Conservation (phyloP, 2,113 vertebrate species). For the Periophthalmodon schlosseri region DNA sequence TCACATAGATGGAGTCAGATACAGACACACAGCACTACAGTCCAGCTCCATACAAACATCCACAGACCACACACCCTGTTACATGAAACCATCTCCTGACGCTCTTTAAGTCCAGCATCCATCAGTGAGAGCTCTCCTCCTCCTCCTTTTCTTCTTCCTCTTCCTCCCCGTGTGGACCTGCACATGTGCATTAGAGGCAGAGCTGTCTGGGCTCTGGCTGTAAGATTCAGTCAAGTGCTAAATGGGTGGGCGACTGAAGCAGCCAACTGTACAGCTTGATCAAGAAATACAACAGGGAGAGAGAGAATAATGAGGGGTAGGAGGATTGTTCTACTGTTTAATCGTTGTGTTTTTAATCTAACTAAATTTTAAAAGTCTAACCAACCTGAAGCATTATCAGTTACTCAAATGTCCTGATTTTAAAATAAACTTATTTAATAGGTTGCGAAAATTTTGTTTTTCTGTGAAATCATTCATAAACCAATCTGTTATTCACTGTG, state of each 20-base stretch:
- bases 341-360: constrained; percentile 2
- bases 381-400: background rate
- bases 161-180: constrained; percentile 30
- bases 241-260: constrained; percentile 53
- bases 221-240: constrained; percentile 39
- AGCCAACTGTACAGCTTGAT: constrained; percentile 28
- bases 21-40: constrained; percentile 16
- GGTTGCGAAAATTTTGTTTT: constrained; percentile 41
- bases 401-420: constrained; percentile 18
- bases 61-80: constrained; percentile 62
- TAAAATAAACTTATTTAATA: constrained; percentile 26
- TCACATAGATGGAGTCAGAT: constrained; percentile 31
- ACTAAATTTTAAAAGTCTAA: background rate
- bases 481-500: constrained; percentile 60
- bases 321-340: constrained; percentile 12
- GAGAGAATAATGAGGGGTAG: constrained; percentile 6
- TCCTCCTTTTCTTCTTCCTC: too few relatives aligned
- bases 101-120: constrained; percentile 47
- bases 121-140: constrained; percentile 26
- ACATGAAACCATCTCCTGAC: constrained; percentile 51
- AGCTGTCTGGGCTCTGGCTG: constrained; percentile 47
- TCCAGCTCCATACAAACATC: constrained; percentile 19
- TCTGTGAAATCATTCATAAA: constrained; percentile 29
- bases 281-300: constrained; percentile 25
- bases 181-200: constrained; percentile 41